Evolutionary conservation across 2,888 invertebrate genomes (phyloP).

Genomic region (Axea sp.): DNA sequence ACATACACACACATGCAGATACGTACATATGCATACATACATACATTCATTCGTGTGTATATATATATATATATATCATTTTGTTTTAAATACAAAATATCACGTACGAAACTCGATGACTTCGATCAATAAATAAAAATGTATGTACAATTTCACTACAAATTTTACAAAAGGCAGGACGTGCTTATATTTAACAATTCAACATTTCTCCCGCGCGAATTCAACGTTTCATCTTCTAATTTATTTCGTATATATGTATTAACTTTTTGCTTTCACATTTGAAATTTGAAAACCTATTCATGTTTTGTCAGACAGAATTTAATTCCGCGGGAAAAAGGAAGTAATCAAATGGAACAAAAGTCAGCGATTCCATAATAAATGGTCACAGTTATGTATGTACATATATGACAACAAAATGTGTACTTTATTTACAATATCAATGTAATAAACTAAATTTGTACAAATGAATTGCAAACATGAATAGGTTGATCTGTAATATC

Average conservation of each 20-base stretch:
- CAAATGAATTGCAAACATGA: slow-evolving; percentile 65
- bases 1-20: not conserved
- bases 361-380: not conserved
- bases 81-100: slow-evolving; percentile 63
- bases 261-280: slow-evolving; percentile 4
- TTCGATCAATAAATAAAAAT: slow-evolving; percentile 71
- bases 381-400: not conserved
- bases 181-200: slow-evolving; percentile 50
- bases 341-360: slow-evolving; percentile 34
- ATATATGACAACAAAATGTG: slow-evolving; percentile 11
- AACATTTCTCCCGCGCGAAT: slow-evolving; percentile 17
- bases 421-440: slow-evolving; percentile 19
- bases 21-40: slow-evolving; percentile 13
- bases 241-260: slow-evolving; percentile 12
- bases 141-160: slow-evolving; percentile 66
- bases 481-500: slow-evolving; percentile 66
- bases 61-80: slow-evolving; percentile 21
- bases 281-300: slow-evolving; percentile 37
- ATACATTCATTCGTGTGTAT: not conserved
- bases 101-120: slow-evolving; percentile 67
- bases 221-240: slow-evolving; percentile 24
- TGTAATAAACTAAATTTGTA: slow-evolving; percentile 30
- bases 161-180: slow-evolving; percentile 65
- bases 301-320: slow-evolving; percentile 29
- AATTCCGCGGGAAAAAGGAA: not conserved